These are phyloP conservation scores for Chouioia cunea DNA, from an alignment of 2,888 invertebrate genomes.

Conservation along the genomic window DNA sequence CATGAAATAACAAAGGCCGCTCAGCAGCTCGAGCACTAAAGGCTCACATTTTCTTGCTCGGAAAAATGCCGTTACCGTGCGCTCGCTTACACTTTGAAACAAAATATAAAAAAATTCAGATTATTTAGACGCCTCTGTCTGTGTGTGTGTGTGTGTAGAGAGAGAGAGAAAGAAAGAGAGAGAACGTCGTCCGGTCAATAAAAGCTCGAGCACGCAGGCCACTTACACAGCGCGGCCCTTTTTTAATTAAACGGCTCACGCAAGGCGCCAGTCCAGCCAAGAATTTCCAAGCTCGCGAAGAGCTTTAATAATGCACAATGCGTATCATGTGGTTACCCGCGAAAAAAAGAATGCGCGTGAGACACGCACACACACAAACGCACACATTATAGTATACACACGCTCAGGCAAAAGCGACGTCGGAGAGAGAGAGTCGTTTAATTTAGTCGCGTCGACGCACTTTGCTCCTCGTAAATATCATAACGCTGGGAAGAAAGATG, in stretches of 20 bases:
- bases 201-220: constrained; percentile 18
- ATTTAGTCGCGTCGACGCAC: constrained; percentile 50
- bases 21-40: too few species aligned
- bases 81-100: too few species aligned
- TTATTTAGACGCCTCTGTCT: neutral
- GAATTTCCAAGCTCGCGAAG: constrained; percentile 21
- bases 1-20: too few species aligned
- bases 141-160: too few species aligned
- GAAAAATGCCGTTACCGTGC: constrained; percentile 22
- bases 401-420: neutral
- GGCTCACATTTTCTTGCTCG: neutral
- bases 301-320: constrained; percentile 36
- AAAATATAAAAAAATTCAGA: constrained; percentile 30
- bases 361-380: neutral
- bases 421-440: constrained; percentile 39
- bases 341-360: neutral
- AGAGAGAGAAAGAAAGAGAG: too few species aligned
- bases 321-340: neutral
- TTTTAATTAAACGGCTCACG: constrained; percentile 42
- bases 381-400: neutral
- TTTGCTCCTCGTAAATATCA: constrained; percentile 53
- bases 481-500: constrained; percentile 44
- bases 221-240: constrained; percentile 33
- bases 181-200: constrained; percentile 20
- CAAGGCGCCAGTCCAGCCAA: constrained; percentile 22